Conservation (phyloP, 30 jellyfish, hydroid and myxozoan species). For the Aurelia sp. region DNA sequence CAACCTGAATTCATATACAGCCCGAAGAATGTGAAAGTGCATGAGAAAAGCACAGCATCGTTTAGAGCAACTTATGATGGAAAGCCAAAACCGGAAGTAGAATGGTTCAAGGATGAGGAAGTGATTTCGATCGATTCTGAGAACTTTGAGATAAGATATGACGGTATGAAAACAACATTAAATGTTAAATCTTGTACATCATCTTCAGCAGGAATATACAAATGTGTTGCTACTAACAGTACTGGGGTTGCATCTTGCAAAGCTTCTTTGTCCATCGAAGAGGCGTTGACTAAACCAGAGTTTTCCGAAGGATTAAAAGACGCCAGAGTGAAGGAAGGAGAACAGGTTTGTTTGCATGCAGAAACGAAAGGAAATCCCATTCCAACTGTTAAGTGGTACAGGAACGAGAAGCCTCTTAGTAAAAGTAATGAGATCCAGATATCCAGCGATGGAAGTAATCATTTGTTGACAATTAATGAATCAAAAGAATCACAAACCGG, state of each 20-base stretch:
- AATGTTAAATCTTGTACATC: constrained; percentile 45
- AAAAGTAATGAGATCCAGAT: constrained; percentile 26
- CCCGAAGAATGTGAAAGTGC: constrained; percentile 68
- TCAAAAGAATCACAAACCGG: constrained; percentile 75
- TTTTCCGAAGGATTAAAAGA: constrained; percentile 70
- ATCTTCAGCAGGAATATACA: constrained; percentile 78
- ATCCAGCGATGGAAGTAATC: constrained; percentile 7
- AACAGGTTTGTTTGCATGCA: constrained; percentile 62
- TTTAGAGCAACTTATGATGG: constrained; percentile 89
- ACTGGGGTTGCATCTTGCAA: constrained; percentile 82
- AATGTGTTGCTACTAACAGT: constrained; percentile 67
- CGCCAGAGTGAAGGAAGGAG: constrained; percentile 58
- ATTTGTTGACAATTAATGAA: constrained; percentile 25
- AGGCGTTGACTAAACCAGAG: constrained; percentile 76
- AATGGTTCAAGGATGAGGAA: constrained; percentile 83
- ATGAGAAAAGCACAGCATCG: constrained; percentile 76
- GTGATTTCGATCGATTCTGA: constrained; percentile 20
- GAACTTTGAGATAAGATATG: constrained; percentile 63
- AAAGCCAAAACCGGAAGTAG: constrained; percentile 85
- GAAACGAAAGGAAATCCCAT: constrained; percentile 82
- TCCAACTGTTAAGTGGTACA: constrained; percentile 89
- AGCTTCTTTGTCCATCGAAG: constrained; percentile 79
- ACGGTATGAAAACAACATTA: constrained; percentile 71
- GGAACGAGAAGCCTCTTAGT: constrained; percentile 53
- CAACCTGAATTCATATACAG: constrained; percentile 78